Base-by-base conservation (phyloP, 2,113 vertebrate species). In the Delphinus delphis region DNA sequence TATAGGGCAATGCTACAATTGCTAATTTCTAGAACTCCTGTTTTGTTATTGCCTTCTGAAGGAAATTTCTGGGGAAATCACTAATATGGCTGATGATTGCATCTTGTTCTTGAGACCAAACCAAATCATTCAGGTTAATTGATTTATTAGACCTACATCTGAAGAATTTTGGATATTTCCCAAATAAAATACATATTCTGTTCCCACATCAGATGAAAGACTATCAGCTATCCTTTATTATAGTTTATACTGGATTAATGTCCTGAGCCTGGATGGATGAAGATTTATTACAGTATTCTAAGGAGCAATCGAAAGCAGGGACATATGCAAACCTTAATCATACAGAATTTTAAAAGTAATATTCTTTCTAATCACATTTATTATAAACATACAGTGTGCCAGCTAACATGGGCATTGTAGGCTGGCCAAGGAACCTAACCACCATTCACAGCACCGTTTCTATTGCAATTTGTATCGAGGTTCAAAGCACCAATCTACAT, bases 141-240 rank as follows among this genome's bases (percentile, higher is more conserved):
- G 12, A 74, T 38, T 83, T 65, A 55, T 73, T 95, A 62, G n/a
- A 55, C 33, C 3, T 26, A 25, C 74, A 23, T 83, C 62, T 88
- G 41, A 90, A 88, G 70, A 68, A 38, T 80, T 95, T 41, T 81
- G 63, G 33, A 28, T 67, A 88, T 87, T 93, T 96, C 31, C 23
- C 68, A 85, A 88, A 80, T 93, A 65, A 94, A 88, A 81, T 26
- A 23, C 5, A 74, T 10, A 2, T 50, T 23, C 14, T 5, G 18
- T 90, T 76, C n/a, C 65, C 23, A 81, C 17, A 70, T 79, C 2
- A 12, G 63, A 83, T 73, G n/a, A 95, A 94, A 94, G 63, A 65
- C 17, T 95, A 65, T 10, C 23, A 82, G 9, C 41, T 92, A 26
- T 70, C 8, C 9, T 88, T 87, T 80, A 60, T 55, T 28, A 70